These are phyloP conservation scores for Linnaemya vulpina DNA, from an alignment of 2,888 invertebrate genomes.

Conservation along the genomic window DNA sequence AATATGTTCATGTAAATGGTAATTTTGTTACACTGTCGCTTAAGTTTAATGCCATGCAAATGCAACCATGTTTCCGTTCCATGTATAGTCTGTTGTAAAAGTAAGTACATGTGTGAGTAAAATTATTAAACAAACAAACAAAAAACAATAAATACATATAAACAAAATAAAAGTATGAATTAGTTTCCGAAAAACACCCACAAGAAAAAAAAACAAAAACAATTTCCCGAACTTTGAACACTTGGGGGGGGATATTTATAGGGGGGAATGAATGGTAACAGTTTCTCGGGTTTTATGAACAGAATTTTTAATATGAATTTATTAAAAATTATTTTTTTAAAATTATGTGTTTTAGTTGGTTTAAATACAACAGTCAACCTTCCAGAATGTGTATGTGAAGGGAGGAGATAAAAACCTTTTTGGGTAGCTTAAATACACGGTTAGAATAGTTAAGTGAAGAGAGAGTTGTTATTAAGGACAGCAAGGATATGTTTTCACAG, in stretches of 20 bases:
- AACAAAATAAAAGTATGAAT: conserved; percentile 30
- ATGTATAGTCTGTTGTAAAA: conserved; percentile 20
- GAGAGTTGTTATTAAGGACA: conserved; percentile 10
- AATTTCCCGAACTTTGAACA: conserved; percentile 21
- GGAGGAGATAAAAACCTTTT: background rate
- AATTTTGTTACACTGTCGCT: background rate
- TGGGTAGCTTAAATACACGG: conserved; percentile 19
- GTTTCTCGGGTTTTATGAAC: conserved; percentile 43
- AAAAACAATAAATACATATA: conserved; percentile 2
- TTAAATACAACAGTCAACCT: conserved; percentile 34
- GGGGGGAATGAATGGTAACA: conserved; percentile 27
- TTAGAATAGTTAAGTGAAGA: conserved; percentile 26
- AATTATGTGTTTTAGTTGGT: conserved; percentile 24
- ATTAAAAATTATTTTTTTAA: conserved; percentile 27
- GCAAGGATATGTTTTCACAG: conserved; percentile 26
- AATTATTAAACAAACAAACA: conserved; percentile 28
- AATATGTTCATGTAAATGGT: too few relatives aligned
- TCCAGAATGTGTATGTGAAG: background rate
- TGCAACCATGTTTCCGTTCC: conserved; percentile 25
- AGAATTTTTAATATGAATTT: conserved; percentile 48
- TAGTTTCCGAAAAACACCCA: conserved; percentile 29
- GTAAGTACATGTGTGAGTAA: conserved; percentile 22
- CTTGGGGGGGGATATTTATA: conserved; percentile 6
- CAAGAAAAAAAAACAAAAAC: background rate
- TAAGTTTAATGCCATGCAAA: background rate